Evolutionary conservation across 2,113 vertebrate genomes (phyloP).

Genomic region (Cacatua alba): DNA sequence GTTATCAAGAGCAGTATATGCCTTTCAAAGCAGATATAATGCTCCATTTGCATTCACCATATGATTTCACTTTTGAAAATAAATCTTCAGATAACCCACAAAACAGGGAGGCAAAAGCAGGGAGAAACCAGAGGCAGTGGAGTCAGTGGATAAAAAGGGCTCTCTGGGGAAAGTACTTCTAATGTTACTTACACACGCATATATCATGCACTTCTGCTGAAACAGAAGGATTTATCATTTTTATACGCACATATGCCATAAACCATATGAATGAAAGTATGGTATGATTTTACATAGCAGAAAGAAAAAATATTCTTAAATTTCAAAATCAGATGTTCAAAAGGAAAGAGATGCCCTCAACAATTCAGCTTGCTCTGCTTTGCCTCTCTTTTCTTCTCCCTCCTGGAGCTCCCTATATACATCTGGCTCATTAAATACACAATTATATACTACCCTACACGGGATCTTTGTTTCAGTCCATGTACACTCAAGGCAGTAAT

Average conservation of each 20-base stretch:
- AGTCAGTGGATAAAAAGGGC: background rate
- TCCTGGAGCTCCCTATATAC: background rate
- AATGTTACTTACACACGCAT: background rate
- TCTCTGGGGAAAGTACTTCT: constrained; percentile 40
- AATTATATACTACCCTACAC: background rate
- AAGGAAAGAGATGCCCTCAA: background rate
- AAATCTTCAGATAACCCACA: constrained; percentile 53
- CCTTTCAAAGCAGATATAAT: constrained; percentile 54
- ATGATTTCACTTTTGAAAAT: constrained; percentile 52
- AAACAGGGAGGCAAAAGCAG: constrained; percentile 3
- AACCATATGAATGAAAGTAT: background rate
- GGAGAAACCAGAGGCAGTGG: constrained; percentile 8
- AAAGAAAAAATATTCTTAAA: background rate
- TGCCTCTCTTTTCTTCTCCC: background rate
- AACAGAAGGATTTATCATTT: constrained; percentile 23
- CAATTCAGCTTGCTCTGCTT: background rate
- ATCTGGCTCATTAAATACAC: background rate
- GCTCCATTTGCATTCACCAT: constrained; percentile 46
- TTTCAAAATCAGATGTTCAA: background rate
- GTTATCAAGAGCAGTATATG: constrained; percentile 26
- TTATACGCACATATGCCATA: background rate
- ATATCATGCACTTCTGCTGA: constrained; percentile 38
- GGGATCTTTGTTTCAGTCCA: background rate
- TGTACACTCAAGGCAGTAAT: background rate
- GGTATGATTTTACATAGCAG: background rate